phyloP scores from a whole-genome alignment of 2,113 vertebrate species.

The Tylochromis polylepis region DNA sequence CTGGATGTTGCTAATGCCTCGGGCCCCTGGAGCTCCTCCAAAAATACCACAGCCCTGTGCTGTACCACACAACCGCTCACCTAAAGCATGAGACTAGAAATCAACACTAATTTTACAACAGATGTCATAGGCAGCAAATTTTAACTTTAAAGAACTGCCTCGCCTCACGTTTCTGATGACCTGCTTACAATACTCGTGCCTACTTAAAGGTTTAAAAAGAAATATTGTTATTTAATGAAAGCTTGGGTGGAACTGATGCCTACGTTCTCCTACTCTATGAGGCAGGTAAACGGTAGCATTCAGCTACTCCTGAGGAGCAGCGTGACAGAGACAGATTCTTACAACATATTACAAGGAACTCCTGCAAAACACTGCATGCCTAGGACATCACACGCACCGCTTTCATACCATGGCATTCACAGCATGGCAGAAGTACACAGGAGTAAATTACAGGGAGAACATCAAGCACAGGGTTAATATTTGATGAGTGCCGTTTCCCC shows the following conservation, averaged over 20 bases:
- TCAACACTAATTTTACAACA: conserved; percentile 18
- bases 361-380: not conserved
- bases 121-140: not conserved
- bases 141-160: not conserved
- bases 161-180: not conserved
- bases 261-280: not conserved
- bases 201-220: not conserved
- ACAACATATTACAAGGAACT: not conserved
- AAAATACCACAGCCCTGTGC: conserved; percentile 52
- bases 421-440: not conserved
- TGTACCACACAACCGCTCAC: conserved; percentile 2
- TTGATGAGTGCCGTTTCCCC: not conserved
- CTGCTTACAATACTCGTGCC: not conserved
- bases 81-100: not conserved
- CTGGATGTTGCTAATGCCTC: conserved; percentile 48
- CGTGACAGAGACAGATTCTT: not conserved
- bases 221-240: not conserved
- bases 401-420: not conserved
- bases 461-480: conserved; percentile 16
- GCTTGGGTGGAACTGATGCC: not conserved
- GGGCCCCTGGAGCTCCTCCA: conserved; percentile 43
- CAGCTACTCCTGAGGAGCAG: not conserved
- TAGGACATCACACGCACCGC: not conserved
- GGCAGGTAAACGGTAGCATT: not conserved
- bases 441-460: not conserved